Base-by-base conservation (phyloP, 2,113 vertebrate genomes). In the Eupsittula cactorum region DNA sequence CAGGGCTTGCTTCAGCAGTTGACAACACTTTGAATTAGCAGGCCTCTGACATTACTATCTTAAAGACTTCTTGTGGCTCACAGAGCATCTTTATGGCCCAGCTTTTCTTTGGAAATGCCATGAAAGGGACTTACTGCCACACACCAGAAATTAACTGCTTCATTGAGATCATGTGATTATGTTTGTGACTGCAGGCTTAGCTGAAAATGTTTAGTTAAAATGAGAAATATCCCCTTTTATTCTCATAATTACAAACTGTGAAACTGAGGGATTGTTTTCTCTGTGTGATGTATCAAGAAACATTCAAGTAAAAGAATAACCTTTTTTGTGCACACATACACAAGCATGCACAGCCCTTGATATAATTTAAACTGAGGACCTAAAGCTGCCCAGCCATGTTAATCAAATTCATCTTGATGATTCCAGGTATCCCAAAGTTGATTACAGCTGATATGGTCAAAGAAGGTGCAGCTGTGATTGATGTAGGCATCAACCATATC, bases 401-500 rank as follows among this genome's bases (percentile, higher is more conserved):
- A 86, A 91, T 76, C 17, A 52, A 82, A 69, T 73, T 5, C 81
- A 10, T 76, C 73, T 94, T 93, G 53, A 76, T 91, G 37, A 81
- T 97, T 98, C 21, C 80, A 99, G 99, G 99, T 89, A 98, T 99
- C 93, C 99, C 99, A 6, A 97, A 98, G 57, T 71, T 99, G 97
- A 99, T 99, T 95, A 99, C 99, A 7, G 94, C 98, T 76, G 99
- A 99, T 73, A 99, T 99, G 99, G 97, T 99, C 69, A 99, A 99
- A 97, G 98, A 98, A 92, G 99, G 99, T 14, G 98, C 98, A 31
- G 97, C 98, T 29, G 98, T 99, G 52, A 99, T 99, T 64, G 99
- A 99, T 3, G 98, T 99, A 25, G 99, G 99, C 27, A 99, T 99
- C 96, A 99, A 99, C 97, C 98, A 98, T 27, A 91, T 99, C 92